Evolutionary conservation across 2,888 invertebrate genomes (phyloP).

Genomic region (Cataglyphis altisquamis): DNA sequence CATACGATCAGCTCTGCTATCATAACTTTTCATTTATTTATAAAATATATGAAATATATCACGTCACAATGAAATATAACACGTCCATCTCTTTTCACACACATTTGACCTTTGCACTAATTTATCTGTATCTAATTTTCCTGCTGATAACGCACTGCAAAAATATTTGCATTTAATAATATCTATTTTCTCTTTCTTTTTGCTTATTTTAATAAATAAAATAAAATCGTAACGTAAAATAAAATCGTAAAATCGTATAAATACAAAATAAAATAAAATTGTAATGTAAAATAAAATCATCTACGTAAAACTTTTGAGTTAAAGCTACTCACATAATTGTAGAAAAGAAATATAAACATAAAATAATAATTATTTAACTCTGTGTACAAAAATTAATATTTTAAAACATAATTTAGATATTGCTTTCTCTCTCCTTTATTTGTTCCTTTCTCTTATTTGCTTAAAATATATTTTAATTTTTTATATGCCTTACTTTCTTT

Average conservation of each 20-base stretch:
- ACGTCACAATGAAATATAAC: background rate
- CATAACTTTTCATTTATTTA: slow-evolving; percentile 14
- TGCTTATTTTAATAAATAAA: background rate
- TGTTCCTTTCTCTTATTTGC: background rate
- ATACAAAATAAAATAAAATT: background rate
- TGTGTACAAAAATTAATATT: background rate
- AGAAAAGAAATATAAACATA: background rate
- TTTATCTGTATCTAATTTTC: background rate
- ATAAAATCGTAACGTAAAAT: background rate
- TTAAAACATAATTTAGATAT: background rate
- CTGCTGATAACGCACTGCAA: too few relatives aligned
- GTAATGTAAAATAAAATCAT: background rate
- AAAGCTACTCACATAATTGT: background rate
- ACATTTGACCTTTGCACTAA: background rate
- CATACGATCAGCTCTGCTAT: slow-evolving; percentile 22
- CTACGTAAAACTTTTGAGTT: background rate
- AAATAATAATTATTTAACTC: background rate
- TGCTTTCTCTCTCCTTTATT: too few relatives aligned
- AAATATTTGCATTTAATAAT: background rate
- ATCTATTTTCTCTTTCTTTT: background rate
- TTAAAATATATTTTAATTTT: background rate
- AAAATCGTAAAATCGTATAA: too few relatives aligned
- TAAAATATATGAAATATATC: background rate
- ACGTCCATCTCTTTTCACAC: background rate
- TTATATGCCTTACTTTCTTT: background rate